Percentiles rank a stretch among this genome's conserved stretches.
Evolutionary conservation across 2,797 vertebrate species (phyloP).

Genomic region (Borostomias antarcticus): DNA sequence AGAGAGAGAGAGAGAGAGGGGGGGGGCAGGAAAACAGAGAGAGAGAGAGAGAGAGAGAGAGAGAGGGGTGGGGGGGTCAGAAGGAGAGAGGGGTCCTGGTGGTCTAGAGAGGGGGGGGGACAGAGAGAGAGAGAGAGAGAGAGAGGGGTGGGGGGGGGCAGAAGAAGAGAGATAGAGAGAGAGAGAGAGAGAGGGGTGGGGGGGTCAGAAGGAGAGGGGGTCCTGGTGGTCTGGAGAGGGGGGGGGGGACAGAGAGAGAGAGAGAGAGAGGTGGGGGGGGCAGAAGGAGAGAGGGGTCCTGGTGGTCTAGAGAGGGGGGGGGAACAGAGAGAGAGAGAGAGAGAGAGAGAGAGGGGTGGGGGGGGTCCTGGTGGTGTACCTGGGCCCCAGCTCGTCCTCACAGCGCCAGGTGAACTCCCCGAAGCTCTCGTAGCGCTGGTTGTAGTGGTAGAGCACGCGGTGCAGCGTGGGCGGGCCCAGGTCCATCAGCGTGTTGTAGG

Average conservation of each 20-base stretch:
- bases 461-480: constrained; percentile 92
- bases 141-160: not conserved
- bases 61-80: not conserved
- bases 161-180: not conserved
- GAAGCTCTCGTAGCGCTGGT: constrained; percentile 96
- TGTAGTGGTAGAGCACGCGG: constrained; percentile 96
- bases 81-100: not conserved
- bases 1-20: not conserved
- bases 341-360: not conserved
- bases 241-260: not conserved
- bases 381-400: constrained; percentile 96
- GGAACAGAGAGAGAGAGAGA: not conserved
- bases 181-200: not conserved
- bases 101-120: constrained; percentile 1
- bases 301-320: not conserved
- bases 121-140: not conserved
- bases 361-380: constrained; percentile 71
- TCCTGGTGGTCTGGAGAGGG: no score
- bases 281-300: not conserved
- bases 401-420: constrained; percentile 99
- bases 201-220: no score
- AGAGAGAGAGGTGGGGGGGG: not conserved
- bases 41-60: not conserved
- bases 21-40: not conserved
- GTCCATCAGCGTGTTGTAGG: constrained; percentile 97